Conservation (phyloP, 1,140 invertebrate genomes). For the Apis cerana region DNA sequence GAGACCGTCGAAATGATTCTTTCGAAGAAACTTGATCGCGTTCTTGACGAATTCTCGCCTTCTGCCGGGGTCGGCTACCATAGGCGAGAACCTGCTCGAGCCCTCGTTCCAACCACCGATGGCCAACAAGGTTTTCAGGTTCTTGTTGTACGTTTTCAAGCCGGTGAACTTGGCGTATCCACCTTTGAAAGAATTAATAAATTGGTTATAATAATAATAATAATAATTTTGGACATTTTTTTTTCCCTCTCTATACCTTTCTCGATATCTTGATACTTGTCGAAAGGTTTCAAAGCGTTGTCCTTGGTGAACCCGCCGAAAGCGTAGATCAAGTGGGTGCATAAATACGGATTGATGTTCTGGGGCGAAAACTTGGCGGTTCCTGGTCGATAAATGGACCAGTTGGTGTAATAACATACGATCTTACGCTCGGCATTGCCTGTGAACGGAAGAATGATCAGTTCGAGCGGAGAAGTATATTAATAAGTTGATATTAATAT, state of each 20-base stretch:
- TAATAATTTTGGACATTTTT: no score
- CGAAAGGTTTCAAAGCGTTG: conserved; percentile 94
- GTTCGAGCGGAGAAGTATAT: conserved; percentile 67
- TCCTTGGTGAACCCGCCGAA: conserved; percentile 96
- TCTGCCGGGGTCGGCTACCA: conserved; percentile 89
- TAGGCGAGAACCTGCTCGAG: conserved; percentile 92
- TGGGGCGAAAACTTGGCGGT: conserved; percentile 95
- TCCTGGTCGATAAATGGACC: conserved; percentile 94
- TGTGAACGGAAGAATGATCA: conserved; percentile 59
- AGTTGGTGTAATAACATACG: conserved; percentile 97
- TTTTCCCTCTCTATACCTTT: no score
- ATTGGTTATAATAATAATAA: no score
- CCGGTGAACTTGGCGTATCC: conserved; percentile 97
- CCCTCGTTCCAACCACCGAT: conserved; percentile 99
- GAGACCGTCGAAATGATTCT: conserved; percentile 97
- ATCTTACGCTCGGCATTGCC: conserved; percentile 85
- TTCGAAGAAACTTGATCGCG: conserved; percentile 92
- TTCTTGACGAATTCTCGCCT: conserved; percentile 93
- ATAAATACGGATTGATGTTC: conserved; percentile 97
- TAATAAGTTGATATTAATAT: conserved; percentile 44
- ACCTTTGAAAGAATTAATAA: conserved; percentile 81
- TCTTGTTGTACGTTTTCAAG: conserved; percentile 96
- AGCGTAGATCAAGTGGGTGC: conserved; percentile 96
- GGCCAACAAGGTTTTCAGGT: conserved; percentile 94
- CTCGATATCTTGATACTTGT: conserved; percentile 95